Percentiles rank a stretch among this genome's conserved stretches.
These are phyloP conservation scores for Notolepis coatsorum DNA, from an alignment of 2,797 vertebrate genomes.

Conservation along the genomic window DNA sequence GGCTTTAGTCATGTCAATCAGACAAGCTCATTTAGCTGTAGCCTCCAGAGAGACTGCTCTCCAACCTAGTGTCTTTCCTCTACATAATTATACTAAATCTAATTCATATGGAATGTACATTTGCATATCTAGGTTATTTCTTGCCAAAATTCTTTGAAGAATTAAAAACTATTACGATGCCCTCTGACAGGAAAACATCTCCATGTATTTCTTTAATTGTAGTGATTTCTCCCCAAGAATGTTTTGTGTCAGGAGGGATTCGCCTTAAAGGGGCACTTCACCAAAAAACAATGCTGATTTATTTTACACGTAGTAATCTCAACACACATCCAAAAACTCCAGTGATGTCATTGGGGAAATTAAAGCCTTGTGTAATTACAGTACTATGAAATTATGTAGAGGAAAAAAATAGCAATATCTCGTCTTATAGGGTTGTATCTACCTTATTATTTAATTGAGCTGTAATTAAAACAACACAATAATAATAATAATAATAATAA, in stretches of 20 bases:
- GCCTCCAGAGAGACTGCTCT: constrained; percentile 56
- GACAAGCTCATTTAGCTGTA: constrained; percentile 68
- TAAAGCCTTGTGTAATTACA: too few relatives aligned
- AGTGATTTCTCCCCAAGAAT: constrained; percentile 28
- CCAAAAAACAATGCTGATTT: too few relatives aligned
- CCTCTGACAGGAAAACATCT: constrained; percentile 63
- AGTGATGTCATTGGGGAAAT: too few relatives aligned
- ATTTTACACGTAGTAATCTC: too few relatives aligned
- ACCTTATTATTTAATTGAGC: too few relatives aligned
- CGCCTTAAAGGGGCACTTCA: too few relatives aligned
- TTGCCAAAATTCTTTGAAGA: constrained; percentile 67
- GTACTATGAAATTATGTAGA: too few relatives aligned
- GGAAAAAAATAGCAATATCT: too few relatives aligned
- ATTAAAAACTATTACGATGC: constrained; percentile 76
- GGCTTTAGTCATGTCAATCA: constrained; percentile 47
- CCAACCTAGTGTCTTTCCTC: constrained; percentile 58
- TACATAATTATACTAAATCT: constrained; percentile 75
- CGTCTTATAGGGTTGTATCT: too few relatives aligned
- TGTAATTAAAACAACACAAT: too few relatives aligned
- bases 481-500: too few relatives aligned
- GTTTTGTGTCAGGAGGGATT: constrained; percentile 51
- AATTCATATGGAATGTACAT: constrained; percentile 74
- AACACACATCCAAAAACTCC: too few relatives aligned
- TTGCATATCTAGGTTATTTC: constrained; percentile 76
- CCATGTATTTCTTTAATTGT: constrained; percentile 33